These are phyloP conservation scores for Arctopsyche grandis DNA, from an alignment of 1,140 invertebrate species.

Conservation along the genomic window DNA sequence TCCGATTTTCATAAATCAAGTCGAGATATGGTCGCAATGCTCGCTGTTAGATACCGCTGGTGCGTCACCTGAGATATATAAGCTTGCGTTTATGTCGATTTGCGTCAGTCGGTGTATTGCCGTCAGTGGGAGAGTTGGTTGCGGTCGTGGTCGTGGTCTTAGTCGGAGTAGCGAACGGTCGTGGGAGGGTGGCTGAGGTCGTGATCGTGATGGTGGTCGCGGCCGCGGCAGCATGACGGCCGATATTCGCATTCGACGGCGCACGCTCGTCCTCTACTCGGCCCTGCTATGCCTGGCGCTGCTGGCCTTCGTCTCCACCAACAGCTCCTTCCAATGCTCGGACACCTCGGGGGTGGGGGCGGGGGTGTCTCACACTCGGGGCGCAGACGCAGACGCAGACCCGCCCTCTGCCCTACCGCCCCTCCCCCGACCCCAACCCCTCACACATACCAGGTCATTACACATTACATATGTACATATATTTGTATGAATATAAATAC, in stretches of 20 bases:
- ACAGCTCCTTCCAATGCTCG: constrained; percentile 43
- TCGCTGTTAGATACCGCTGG: too few relatives aligned
- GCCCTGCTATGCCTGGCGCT: constrained; percentile 38
- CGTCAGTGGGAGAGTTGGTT: too few relatives aligned
- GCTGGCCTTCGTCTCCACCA: constrained; percentile 48
- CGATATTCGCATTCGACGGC: constrained; percentile 48
- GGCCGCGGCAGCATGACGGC: constrained; percentile 40
- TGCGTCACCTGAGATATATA: too few relatives aligned
- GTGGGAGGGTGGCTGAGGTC: not conserved
- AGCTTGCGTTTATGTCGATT: too few relatives aligned
- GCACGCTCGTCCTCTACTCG: constrained; percentile 42
- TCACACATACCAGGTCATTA: not conserved
- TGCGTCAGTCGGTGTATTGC: too few relatives aligned
- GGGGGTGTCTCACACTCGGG: not conserved
- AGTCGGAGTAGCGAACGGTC: not conserved
- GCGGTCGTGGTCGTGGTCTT: too few relatives aligned
- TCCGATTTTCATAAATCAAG: too few relatives aligned
- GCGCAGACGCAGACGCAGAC: not conserved
- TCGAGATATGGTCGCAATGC: too few relatives aligned
- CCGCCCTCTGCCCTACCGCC: not conserved
- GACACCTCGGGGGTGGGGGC: too few relatives aligned
- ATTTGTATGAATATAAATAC: too few relatives aligned
- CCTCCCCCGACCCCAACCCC: not conserved
- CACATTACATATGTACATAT: too few relatives aligned
- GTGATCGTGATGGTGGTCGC: not conserved